These are phyloP conservation scores for Phyllotreta striolata DNA, from an alignment of 2,888 invertebrate species.

Conservation along the genomic window DNA sequence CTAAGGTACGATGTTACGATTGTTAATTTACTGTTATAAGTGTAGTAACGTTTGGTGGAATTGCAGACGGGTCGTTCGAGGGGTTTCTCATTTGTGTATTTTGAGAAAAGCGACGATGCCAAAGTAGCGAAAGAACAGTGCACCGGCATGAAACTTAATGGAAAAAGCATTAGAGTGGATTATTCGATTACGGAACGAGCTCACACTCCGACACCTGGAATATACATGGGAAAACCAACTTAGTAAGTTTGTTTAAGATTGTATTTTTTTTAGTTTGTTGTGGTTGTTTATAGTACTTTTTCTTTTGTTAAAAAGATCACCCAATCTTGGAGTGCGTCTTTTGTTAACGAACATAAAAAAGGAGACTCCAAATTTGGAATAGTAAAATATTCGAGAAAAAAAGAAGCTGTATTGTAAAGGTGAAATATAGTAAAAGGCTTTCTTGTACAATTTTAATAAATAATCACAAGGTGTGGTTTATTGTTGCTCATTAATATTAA, in stretches of 20 bases:
- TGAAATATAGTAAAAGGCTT: conserved; percentile 43
- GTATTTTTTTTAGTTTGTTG: conserved; percentile 2
- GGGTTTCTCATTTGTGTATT: conserved; percentile 98
- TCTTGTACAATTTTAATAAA: conserved; percentile 36
- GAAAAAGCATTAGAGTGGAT: conserved; percentile 91
- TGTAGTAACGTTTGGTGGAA: conserved; percentile 2
- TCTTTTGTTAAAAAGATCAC: not conserved
- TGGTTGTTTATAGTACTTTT: not conserved
- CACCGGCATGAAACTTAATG: conserved; percentile 93
- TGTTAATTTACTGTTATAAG: conserved; percentile 9
- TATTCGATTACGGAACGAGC: conserved; percentile 95
- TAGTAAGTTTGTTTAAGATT: conserved; percentile 60
- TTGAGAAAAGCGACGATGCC: conserved; percentile 86
- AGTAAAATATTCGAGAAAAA: conserved; percentile 35
- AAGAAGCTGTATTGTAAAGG: conserved; percentile 43
- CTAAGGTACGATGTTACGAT: conserved; percentile 71
- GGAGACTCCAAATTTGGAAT: conserved; percentile 29
- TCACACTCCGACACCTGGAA: conserved; percentile 96
- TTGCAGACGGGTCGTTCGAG: conserved; percentile 87
- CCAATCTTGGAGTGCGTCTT: conserved; percentile 17
- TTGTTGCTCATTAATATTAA: not conserved
- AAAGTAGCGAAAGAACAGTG: conserved; percentile 93
- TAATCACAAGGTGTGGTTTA: not conserved
- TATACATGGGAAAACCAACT: conserved; percentile 95
- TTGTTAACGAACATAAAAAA: conserved; percentile 14